These are phyloP conservation scores for Phalloptychus januarius DNA, from an alignment of 2,797 vertebrate genomes.

Conservation along the genomic window DNA sequence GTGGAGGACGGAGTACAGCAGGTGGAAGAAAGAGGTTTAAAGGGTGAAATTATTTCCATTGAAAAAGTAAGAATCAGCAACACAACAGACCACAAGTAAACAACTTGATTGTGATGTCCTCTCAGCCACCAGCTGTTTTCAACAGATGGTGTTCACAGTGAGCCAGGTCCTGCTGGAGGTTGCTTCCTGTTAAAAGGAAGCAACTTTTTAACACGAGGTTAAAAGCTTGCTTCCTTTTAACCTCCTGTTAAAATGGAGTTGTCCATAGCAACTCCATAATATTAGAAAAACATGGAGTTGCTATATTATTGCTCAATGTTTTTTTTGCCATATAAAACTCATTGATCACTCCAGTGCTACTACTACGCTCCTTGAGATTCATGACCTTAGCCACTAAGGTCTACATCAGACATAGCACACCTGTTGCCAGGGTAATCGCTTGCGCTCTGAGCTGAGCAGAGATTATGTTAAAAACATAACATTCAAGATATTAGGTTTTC, in stretches of 20 bases:
- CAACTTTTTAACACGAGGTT: too few species aligned
- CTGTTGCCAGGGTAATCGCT: too few species aligned
- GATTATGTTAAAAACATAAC: too few species aligned
- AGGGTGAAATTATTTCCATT: conserved; percentile 62
- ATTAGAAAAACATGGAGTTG: not conserved
- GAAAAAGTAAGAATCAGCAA: conserved; percentile 58
- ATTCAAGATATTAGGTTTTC: too few species aligned
- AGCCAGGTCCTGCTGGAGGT: not conserved
- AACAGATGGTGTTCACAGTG: not conserved
- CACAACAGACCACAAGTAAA: not conserved
- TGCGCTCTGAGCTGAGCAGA: too few species aligned
- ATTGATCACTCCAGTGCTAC: not conserved
- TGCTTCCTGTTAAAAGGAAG: not conserved
- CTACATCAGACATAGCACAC: not conserved
- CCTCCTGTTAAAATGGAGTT: too few species aligned
- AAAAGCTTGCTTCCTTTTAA: too few species aligned
- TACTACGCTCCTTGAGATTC: not conserved
- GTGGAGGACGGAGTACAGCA: conserved; percentile 34
- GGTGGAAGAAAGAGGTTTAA: conserved; percentile 51
- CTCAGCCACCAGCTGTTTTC: not conserved
- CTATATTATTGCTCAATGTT: not conserved
- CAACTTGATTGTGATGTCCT: not conserved
- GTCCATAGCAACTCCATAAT: too few species aligned
- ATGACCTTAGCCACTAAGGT: not conserved
- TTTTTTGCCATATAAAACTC: not conserved